phyloP scores from a whole-genome alignment of 2,888 invertebrate genomes.

The Acanthosoma haemorrhoidale region DNA sequence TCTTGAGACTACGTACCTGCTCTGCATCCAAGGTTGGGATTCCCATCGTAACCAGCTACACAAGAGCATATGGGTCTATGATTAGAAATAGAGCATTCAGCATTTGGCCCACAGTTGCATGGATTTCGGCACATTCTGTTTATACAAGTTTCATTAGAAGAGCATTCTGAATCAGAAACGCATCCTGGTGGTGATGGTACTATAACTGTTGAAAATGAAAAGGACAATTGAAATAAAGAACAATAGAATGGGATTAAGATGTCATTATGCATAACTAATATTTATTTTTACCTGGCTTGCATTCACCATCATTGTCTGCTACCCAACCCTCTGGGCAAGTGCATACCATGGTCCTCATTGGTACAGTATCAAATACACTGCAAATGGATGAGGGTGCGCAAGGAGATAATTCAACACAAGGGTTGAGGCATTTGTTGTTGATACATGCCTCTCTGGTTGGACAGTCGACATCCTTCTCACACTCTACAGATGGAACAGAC shows the following conservation, averaged over 20 bases:
- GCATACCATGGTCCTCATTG: constrained; percentile 81
- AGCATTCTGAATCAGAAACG: constrained; percentile 71
- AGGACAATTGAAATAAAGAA: not conserved
- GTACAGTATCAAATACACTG: constrained; percentile 75
- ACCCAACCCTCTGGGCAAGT: constrained; percentile 81
- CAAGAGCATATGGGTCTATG: constrained; percentile 86
- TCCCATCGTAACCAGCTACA: constrained; percentile 75
- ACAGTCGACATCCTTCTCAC: constrained; percentile 74
- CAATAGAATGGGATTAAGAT: not conserved
- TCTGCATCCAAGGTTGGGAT: constrained; percentile 75
- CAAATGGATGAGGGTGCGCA: constrained; percentile 71
- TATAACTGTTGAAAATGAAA: constrained; percentile 47
- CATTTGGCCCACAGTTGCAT: constrained; percentile 80
- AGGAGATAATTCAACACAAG: constrained; percentile 55
- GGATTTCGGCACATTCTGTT: constrained; percentile 81
- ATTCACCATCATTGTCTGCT: constrained; percentile 71
- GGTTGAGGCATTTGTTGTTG: constrained; percentile 75
- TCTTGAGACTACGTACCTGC: constrained; percentile 46
- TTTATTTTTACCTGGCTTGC: constrained; percentile 55
- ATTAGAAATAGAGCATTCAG: constrained; percentile 72
- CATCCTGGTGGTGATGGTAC: constrained; percentile 64
- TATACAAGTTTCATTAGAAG: constrained; percentile 72
- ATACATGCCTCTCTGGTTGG: constrained; percentile 78
- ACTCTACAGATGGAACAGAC: constrained; percentile 48
- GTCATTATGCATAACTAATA: not conserved